These are phyloP conservation scores for Benthosema pterotum DNA, from an alignment of 2,797 vertebrate genomes.

Conservation along the genomic window DNA sequence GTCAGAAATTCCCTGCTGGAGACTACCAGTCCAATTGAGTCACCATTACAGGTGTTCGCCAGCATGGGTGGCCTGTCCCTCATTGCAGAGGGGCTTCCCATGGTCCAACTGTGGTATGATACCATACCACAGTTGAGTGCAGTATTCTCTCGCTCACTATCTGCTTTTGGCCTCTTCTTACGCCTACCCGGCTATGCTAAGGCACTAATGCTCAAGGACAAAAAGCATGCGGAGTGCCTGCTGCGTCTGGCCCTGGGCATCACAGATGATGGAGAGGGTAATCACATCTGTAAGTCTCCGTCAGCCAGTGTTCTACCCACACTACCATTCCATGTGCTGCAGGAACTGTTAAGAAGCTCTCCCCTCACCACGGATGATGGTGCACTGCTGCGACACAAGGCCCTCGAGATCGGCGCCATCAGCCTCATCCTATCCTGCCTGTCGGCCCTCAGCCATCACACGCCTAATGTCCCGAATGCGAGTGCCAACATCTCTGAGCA, in stretches of 20 bases:
- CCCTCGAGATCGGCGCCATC: constrained; percentile 94
- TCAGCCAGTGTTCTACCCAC: constrained; percentile 97
- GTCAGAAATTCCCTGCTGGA: constrained; percentile 94
- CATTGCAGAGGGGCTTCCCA: constrained; percentile 95
- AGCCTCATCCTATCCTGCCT: constrained; percentile 97
- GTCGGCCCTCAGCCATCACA: constrained; percentile 96
- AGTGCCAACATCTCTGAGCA: constrained; percentile 90
- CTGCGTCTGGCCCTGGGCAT: constrained; percentile 96
- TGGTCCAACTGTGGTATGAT: constrained; percentile 98
- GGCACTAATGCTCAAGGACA: constrained; percentile 92
- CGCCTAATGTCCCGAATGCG: constrained; percentile 90
- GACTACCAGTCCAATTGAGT: constrained; percentile 91
- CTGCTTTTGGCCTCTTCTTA: constrained; percentile 96
- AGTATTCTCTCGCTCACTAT: constrained; percentile 96
- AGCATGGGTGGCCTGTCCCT: constrained; percentile 98
- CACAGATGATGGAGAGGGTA: constrained; percentile 98
- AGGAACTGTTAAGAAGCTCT: constrained; percentile 91
- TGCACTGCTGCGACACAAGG: constrained; percentile 93
- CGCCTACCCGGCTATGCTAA: constrained; percentile 97
- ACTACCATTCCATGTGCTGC: constrained; percentile 93
- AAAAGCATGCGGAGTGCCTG: constrained; percentile 98
- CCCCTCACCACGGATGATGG: constrained; percentile 96
- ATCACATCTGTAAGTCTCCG: constrained; percentile 97
- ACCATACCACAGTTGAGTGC: constrained; percentile 94
- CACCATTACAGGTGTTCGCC: constrained; percentile 97